These are phyloP conservation scores for Amniataba percoides DNA, from an alignment of 2,797 vertebrate species.

Conservation along the genomic window DNA sequence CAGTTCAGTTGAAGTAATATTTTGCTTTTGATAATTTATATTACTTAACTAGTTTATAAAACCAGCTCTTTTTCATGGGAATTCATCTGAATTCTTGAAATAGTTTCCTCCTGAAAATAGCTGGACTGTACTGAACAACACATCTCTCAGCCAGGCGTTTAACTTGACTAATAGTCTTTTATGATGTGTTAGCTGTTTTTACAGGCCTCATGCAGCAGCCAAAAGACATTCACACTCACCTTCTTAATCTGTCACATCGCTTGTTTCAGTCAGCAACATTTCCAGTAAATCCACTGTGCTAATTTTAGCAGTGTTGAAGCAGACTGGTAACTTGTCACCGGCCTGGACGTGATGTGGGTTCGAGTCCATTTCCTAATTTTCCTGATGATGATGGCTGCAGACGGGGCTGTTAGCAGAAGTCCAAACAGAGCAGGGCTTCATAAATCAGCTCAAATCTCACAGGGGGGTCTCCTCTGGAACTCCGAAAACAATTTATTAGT, in stretches of 20 bases:
- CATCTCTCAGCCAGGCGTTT: slow-evolving; percentile 42
- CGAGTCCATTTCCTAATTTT: slow-evolving; percentile 32
- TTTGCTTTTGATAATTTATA: background rate
- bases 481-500: slow-evolving; percentile 52
- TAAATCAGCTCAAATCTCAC: slow-evolving; percentile 62
- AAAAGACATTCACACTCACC: slow-evolving; percentile 41
- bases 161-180: slow-evolving; percentile 49
- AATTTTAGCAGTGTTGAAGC: slow-evolving; percentile 15
- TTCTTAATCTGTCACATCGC: slow-evolving; percentile 31
- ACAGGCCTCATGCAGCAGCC: slow-evolving; percentile 41
- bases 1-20: background rate
- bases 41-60: slow-evolving; percentile 19
- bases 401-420: slow-evolving; percentile 43
- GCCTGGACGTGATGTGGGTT: background rate
- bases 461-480: slow-evolving; percentile 49
- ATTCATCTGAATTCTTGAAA: slow-evolving; percentile 51
- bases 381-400: slow-evolving; percentile 31
- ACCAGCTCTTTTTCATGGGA: slow-evolving; percentile 3
- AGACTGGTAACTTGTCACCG: slow-evolving; percentile 28
- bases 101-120: slow-evolving; percentile 42
- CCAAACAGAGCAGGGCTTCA: slow-evolving; percentile 52
- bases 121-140: slow-evolving; percentile 23
- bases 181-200: slow-evolving; percentile 61
- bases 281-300: slow-evolving; percentile 32
- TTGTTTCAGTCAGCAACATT: slow-evolving; percentile 36